phyloP scores from a whole-genome alignment of 2,888 invertebrate genomes.

The Dynastes tityus region DNA sequence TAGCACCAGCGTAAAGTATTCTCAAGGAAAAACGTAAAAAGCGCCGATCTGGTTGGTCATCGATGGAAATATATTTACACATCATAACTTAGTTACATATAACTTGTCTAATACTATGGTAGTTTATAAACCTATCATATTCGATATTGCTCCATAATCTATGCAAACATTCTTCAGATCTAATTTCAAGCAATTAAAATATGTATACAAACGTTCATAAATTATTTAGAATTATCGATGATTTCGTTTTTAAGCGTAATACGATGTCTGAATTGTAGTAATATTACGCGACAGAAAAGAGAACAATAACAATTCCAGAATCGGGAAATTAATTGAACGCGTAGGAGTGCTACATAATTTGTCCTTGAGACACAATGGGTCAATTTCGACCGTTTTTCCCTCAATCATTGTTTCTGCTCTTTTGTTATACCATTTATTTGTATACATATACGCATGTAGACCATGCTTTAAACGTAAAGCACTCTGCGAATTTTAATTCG shows the following conservation, averaged over 20 bases:
- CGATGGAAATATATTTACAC: constrained; percentile 17
- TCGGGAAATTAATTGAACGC: constrained; percentile 30
- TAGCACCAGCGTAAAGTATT: not conserved
- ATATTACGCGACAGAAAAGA: constrained; percentile 5
- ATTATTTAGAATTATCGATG: not conserved
- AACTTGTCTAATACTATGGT: not conserved
- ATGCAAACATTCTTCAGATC: not conserved
- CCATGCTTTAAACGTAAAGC: not conserved
- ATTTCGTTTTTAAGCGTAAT: not conserved
- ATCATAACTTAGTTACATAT: not conserved
- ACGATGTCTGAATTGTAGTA: not conserved
- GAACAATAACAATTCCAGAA: constrained; percentile 6
- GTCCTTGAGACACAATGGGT: constrained; percentile 46
- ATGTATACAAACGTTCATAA: not conserved
- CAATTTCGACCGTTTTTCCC: constrained; percentile 40
- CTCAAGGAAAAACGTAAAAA: constrained; percentile 23
- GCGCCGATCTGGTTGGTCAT: constrained; percentile 12
- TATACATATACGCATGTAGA: not conserved
- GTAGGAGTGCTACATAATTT: constrained; percentile 17
- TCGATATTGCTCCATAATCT: not conserved
- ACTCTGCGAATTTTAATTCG: not conserved
- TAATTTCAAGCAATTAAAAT: not conserved
- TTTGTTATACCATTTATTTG: constrained; percentile 10
- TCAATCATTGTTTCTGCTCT: constrained; percentile 38
- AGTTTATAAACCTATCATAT: not conserved